These are phyloP conservation scores for Laothoe populi DNA, from an alignment of 2,888 invertebrate genomes.

Conservation along the genomic window DNA sequence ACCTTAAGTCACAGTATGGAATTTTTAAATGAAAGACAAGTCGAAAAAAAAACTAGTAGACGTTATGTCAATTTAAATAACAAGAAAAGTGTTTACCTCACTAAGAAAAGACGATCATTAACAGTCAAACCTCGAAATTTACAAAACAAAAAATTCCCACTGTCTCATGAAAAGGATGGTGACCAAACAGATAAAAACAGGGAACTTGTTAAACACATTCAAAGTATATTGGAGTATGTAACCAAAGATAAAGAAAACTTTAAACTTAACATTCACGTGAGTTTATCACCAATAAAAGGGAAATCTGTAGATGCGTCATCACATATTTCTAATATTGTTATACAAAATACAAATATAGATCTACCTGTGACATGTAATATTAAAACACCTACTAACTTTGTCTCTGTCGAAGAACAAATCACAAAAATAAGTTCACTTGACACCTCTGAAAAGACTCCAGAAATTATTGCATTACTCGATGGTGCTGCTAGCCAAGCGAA, in stretches of 20 bases:
- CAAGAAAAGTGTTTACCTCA: constrained; percentile 31
- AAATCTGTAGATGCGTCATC: constrained; percentile 37
- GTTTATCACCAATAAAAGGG: constrained; percentile 50
- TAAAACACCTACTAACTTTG: neutral
- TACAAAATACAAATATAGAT: constrained; percentile 23
- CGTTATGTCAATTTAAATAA: constrained; percentile 21
- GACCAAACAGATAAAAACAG: constrained; percentile 35
- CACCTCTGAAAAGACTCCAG: constrained; percentile 36
- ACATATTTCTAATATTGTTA: constrained; percentile 30
- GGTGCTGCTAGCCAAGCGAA: constrained; percentile 58
- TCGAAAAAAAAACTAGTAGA: constrained; percentile 27
- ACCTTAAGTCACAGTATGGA: constrained; percentile 38
- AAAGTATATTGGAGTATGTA: constrained; percentile 58
- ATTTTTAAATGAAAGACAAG: constrained; percentile 27
- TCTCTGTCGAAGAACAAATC: constrained; percentile 5
- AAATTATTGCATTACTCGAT: constrained; percentile 64
- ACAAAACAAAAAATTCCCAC: constrained; percentile 47
- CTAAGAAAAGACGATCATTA: constrained; percentile 31
- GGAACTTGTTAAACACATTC: constrained; percentile 49
- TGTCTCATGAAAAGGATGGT: constrained; percentile 46
- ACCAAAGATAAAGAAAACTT: constrained; percentile 53
- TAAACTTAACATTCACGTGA: constrained; percentile 63
- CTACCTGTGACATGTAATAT: no score
- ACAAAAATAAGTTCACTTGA: constrained; percentile 19
- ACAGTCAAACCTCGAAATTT: constrained; percentile 36